phyloP scores from a whole-genome alignment of 2,888 invertebrate genomes.

The Globia sparganii region DNA sequence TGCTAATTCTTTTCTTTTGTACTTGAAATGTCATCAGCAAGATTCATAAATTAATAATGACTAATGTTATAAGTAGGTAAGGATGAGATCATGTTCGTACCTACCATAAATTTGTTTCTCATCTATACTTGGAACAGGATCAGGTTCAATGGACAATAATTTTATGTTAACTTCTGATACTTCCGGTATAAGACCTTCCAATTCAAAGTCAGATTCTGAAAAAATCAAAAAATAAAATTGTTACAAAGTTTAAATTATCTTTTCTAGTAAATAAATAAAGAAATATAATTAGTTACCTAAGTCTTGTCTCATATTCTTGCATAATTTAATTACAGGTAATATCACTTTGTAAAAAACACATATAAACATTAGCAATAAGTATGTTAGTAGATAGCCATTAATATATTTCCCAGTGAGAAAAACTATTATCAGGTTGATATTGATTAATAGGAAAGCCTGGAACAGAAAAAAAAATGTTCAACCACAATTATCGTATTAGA shows the following conservation, averaged over 20 bases:
- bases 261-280: constrained; percentile 3
- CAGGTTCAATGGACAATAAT: constrained; percentile 84
- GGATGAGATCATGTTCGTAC: neutral
- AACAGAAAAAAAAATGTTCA: constrained; percentile 66
- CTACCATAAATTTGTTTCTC: constrained; percentile 85
- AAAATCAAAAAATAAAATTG: constrained; percentile 34
- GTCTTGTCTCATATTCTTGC: constrained; percentile 82
- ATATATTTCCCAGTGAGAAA: constrained; percentile 82
- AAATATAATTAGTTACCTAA: constrained; percentile 76
- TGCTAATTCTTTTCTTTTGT: neutral
- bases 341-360: constrained; percentile 79
- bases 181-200: constrained; percentile 86
- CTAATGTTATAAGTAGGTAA: too few relatives aligned
- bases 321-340: constrained; percentile 75
- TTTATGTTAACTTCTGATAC: constrained; percentile 83
- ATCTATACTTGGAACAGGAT: constrained; percentile 75
- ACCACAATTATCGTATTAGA: neutral
- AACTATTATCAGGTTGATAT: constrained; percentile 78
- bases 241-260: neutral
- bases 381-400: constrained; percentile 82
- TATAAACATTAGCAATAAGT: constrained; percentile 77
- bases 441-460: constrained; percentile 85
- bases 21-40: neutral
- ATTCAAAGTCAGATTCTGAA: constrained; percentile 86
- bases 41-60: neutral